Evolutionary conservation across 2,113 vertebrate species (phyloP), one percentile per base, ranked within the genome.

Genomic region (Proterorhinus semilunaris): DNA sequence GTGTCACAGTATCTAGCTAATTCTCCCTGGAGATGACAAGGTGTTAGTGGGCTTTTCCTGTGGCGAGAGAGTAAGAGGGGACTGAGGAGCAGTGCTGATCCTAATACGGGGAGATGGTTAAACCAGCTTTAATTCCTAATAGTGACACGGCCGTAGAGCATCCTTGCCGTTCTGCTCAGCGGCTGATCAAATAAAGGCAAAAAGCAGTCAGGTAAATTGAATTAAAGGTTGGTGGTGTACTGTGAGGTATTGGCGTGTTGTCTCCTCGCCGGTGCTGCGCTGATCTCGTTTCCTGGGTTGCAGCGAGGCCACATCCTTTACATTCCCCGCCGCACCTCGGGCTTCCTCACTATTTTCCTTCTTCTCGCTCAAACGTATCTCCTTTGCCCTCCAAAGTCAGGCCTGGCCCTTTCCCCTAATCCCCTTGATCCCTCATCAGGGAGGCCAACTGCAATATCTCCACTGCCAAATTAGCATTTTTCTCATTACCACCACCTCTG

Each of bases 401-500:
- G 81, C 62, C 77, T 54, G 80, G 71, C 76, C 53, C 78, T 84
- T 71, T 84, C 71, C 65, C 76, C 62, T 81, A 74, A 89, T 92
- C 88, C 83, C 74, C 78, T 75, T 87, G 87, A 90, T 88, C 88
- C 83, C 76, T 88, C 83, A 91, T 83, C 82, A 90, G 86, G 70
- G 82, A 87, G 81, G 86, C 83, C 78, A 87, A 90, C 80, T 74
- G 82, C 74, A 86, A 84, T 86, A 86, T 88, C 84, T 83, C 76
- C 78, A 69, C 21, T 46, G 16, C 68, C 68, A 81, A 89, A 91
- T 91, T 92, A 87, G 89, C 91, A 91, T 91, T 91, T 91, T 91
- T 88, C 87, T 91, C 90, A 91, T 92, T 92, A 92, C 81, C 78
- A 63, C 82, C 57, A 21, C 27, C 81, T 76, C 80, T 79, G 65